Conservation (phyloP, 2,797 vertebrate genomes). For the Chelidonichthys spinosus region DNA sequence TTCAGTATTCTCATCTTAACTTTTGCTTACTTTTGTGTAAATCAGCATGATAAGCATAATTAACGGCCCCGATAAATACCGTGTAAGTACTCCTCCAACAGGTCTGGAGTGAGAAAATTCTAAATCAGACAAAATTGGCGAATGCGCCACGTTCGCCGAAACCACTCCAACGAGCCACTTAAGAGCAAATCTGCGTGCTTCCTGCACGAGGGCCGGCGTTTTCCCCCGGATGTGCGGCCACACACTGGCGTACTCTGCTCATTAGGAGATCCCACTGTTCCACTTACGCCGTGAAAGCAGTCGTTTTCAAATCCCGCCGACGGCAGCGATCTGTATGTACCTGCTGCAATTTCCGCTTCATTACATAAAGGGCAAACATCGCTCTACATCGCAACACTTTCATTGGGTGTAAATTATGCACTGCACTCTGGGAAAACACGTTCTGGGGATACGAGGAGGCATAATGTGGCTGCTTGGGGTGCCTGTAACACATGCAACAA, state of each 20-base stretch:
- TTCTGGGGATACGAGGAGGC: neutral
- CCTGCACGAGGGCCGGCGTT: neutral
- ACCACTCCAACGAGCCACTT: too few species aligned
- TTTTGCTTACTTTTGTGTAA: too few species aligned
- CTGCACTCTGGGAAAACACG: neutral
- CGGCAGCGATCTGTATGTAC: neutral
- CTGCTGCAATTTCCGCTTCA: conserved; percentile 6
- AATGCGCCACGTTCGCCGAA: too few species aligned
- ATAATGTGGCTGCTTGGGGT: neutral
- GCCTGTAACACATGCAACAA: neutral
- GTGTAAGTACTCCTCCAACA: too few species aligned
- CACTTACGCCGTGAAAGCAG: neutral
- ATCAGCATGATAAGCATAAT: too few species aligned
- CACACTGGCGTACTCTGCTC: neutral
- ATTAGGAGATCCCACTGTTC: neutral
- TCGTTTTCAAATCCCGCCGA: neutral
- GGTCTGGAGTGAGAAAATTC: too few species aligned
- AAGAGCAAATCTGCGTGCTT: too few species aligned
- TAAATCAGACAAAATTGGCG: too few species aligned
- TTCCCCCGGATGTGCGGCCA: neutral
- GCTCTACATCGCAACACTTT: neutral
- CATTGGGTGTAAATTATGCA: neutral
- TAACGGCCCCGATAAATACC: too few species aligned
- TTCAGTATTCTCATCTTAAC: too few species aligned
- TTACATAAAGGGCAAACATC: conserved; percentile 2